Evolutionary conservation across 2,888 invertebrate species (phyloP), one percentile per base, ranked within the genome.

Genomic region (Exephanes ischioxanthus): DNA sequence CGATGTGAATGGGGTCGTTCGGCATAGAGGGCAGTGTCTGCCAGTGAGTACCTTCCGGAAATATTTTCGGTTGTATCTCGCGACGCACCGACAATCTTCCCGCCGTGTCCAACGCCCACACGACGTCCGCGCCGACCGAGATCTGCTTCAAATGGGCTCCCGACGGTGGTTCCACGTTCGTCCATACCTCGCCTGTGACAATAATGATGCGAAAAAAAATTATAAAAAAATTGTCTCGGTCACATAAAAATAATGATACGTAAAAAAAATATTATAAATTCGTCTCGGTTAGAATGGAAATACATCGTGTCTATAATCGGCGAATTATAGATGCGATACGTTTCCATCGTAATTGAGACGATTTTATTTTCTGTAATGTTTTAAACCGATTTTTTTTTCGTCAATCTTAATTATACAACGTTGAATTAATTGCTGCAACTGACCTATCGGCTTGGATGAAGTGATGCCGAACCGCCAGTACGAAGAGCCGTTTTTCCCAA

Each of bases 11-110:
- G 45, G 96, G 94, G 90, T 96, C 95, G 88, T 95, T 95, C 63
- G 95, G 95, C 93, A 96, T 95, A 78, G 95, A 94, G 3, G 95
- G 94, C 76, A 97, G 93, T 92, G 96, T 95, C 94, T 97, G 97
- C 98, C 98, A 98, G 91, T 97, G 96, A 33, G 97, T 97, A 41
- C 98, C 98, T 92, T 97, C 97, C 0, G 97, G 98, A 89, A 97
- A 97, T 48, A 96, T 95, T 76, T 91, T 92, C 48, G 95, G 94
- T 3, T 97, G 96, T 72, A 98, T 96, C 91, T 97, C 97, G 83
- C 96, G 96, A 78, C 98, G 96, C 9, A 98, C 96, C 89, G 97
- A 97, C 79, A 98, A 93, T 80, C 95, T 95, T 45, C 97, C 97
- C 87, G 95, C 95, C 30, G 95, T 95, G 89, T 98, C 97, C 41